These are phyloP conservation scores for Eulemur macaco DNA, from an alignment of 2,113 vertebrate genomes.

Conservation along the genomic window DNA sequence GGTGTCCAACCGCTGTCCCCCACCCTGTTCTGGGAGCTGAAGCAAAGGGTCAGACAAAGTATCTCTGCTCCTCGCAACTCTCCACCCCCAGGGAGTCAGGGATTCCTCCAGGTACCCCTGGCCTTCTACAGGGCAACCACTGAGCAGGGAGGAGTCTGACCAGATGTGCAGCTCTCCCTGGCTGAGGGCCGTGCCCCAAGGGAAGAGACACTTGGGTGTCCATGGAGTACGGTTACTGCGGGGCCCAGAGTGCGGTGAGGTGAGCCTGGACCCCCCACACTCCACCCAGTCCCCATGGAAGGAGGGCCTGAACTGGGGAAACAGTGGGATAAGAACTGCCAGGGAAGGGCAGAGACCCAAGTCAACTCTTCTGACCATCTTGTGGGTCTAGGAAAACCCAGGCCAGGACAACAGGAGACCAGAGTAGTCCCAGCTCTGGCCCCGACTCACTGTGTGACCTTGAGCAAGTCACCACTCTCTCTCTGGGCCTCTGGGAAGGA, in stretches of 20 bases:
- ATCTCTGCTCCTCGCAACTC: background rate
- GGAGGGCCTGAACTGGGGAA: background rate
- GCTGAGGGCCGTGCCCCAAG: background rate
- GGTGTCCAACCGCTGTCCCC: background rate
- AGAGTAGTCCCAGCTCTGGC: background rate
- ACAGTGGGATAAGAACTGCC: background rate
- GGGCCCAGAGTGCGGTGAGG: background rate
- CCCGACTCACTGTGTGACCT: background rate
- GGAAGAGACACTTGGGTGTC: background rate
- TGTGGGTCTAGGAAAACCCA: background rate
- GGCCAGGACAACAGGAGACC: background rate
- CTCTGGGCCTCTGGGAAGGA: background rate
- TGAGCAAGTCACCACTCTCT: constrained; percentile 29
- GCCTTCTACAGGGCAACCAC: background rate
- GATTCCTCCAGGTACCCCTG: background rate
- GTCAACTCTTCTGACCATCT: background rate
- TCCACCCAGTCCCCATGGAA: background rate
- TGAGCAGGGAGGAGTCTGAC: background rate
- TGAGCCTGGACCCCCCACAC: background rate
- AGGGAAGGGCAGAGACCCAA: background rate
- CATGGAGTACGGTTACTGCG: background rate
- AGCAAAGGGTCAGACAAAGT: background rate
- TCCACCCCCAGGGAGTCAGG: background rate
- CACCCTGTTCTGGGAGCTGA: background rate
- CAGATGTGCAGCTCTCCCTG: background rate